These are phyloP conservation scores for Oriolus oriolus DNA, from an alignment of 2,113 vertebrate genomes.

Conservation along the genomic window DNA sequence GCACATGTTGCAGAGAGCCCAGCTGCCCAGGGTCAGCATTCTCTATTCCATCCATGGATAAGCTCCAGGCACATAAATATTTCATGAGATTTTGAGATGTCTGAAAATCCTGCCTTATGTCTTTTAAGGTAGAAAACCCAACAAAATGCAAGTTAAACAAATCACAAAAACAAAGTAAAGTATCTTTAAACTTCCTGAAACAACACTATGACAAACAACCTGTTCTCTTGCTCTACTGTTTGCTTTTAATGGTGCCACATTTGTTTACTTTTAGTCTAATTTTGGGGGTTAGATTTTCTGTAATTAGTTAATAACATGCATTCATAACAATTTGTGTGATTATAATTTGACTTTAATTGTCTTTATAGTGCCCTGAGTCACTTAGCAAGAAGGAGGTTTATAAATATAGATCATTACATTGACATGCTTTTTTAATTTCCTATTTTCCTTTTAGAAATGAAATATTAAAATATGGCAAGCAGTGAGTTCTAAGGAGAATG, in stretches of 20 bases:
- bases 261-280: not conserved
- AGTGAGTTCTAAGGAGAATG: not conserved
- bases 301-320: constrained; percentile 1
- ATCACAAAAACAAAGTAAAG: not conserved
- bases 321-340: constrained; percentile 19
- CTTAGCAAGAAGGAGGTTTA: not conserved
- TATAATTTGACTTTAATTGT: constrained; percentile 27
- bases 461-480: not conserved
- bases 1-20: not conserved
- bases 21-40: not conserved
- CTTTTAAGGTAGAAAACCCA: not conserved
- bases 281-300: not conserved
- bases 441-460: not conserved
- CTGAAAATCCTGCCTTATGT: not conserved
- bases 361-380: not conserved
- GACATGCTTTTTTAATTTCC: not conserved
- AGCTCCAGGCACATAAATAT: not conserved
- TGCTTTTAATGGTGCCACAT: not conserved
- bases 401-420: not conserved
- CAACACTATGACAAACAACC: not conserved
- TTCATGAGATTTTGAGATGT: not conserved
- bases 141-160: not conserved
- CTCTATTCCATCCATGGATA: not conserved
- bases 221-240: not conserved
- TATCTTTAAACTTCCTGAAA: not conserved